Evolutionary conservation across 2,888 invertebrate species (phyloP).

Genomic region (Oeneis ivallda): DNA sequence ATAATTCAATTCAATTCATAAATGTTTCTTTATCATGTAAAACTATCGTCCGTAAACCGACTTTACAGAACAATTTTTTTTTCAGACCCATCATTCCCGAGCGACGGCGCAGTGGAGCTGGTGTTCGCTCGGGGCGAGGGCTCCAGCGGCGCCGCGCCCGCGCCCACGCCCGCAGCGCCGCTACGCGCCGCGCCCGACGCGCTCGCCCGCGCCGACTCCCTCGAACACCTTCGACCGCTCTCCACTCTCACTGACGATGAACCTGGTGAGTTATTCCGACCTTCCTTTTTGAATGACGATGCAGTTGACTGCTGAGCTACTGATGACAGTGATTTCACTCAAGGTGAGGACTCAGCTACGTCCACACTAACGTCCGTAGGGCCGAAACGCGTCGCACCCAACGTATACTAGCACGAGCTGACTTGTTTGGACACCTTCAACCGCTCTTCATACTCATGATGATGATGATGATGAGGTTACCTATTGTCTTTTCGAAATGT

Average conservation of each 20-base stretch:
- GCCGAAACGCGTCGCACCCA: slow-evolving; percentile 84
- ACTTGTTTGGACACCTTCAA: slow-evolving; percentile 86
- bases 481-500: not conserved
- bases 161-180: slow-evolving; percentile 87
- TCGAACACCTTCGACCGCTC: slow-evolving; percentile 81
- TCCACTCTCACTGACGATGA: slow-evolving; percentile 75
- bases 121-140: slow-evolving; percentile 85
- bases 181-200: slow-evolving; percentile 87
- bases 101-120: slow-evolving; percentile 91
- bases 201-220: slow-evolving; percentile 89
- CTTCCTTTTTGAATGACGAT: slow-evolving; percentile 91
- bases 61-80: no score
- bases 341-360: slow-evolving; percentile 78
- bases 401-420: slow-evolving; percentile 88
- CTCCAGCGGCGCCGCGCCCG: slow-evolving; percentile 82
- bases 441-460: slow-evolving; percentile 71
- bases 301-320: slow-evolving; percentile 90
- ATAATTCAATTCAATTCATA: no score
- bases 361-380: slow-evolving; percentile 87
- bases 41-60: no score
- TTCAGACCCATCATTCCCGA: slow-evolving; percentile 90
- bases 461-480: slow-evolving; percentile 62
- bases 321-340: no score
- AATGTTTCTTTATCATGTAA: no score
- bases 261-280: slow-evolving; percentile 79